Evolutionary conservation across 2,888 invertebrate species (phyloP).

Genomic region (Coenonympha arcania): DNA sequence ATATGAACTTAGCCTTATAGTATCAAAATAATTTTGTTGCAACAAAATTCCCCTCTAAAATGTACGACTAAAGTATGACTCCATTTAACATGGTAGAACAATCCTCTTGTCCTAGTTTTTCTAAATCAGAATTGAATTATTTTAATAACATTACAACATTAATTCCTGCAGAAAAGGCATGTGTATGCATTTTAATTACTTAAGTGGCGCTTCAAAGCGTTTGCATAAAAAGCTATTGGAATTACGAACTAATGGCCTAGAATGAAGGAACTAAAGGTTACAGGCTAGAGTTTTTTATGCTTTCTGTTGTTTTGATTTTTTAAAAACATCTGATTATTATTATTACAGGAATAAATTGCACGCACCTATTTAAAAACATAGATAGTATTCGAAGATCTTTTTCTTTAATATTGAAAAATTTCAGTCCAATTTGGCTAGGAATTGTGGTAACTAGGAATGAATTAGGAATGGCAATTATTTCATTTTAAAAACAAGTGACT

Average conservation of each 20-base stretch:
- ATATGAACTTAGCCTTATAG: not conserved
- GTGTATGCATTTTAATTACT: conserved; percentile 18
- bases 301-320: not conserved
- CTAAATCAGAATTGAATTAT: not conserved
- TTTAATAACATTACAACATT: conserved; percentile 5
- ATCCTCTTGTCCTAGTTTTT: not conserved
- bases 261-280: not conserved
- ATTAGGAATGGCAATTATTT: too few relatives aligned
- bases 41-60: not conserved
- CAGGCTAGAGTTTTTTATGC: not conserved
- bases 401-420: too few relatives aligned
- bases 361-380: too few relatives aligned
- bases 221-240: conserved; percentile 12
- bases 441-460: too few relatives aligned
- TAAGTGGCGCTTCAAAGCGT: conserved; percentile 16
- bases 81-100: not conserved
- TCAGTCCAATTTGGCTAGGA: too few relatives aligned
- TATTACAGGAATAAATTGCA: too few relatives aligned
- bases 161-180: conserved; percentile 7
- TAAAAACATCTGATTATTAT: not conserved
- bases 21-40: not conserved
- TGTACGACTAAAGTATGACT: not conserved
- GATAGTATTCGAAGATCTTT: too few relatives aligned
- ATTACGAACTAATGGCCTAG: not conserved
- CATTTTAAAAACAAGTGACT: too few relatives aligned